Percentiles rank a stretch among this genome's conserved stretches.
Evolutionary conservation across 2,888 invertebrate species (phyloP).

Genomic region (Lutraria lutraria): DNA sequence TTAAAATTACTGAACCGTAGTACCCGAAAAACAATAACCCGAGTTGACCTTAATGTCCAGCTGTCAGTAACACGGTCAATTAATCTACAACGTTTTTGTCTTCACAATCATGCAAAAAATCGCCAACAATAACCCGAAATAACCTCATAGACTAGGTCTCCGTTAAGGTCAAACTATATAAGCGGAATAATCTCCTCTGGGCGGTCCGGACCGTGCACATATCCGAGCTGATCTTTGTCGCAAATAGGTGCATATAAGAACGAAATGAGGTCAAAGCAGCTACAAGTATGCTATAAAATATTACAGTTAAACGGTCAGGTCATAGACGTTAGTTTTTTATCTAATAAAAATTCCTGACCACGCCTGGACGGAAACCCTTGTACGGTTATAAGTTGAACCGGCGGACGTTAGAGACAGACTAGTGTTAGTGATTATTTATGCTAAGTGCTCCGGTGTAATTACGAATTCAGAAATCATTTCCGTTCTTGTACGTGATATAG

Average conservation of each 20-base stretch:
- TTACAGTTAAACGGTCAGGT: slow-evolving; percentile 21
- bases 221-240: slow-evolving; percentile 9
- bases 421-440: background rate
- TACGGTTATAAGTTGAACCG: slow-evolving; percentile 38
- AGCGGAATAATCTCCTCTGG: slow-evolving; percentile 34
- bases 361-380: slow-evolving; percentile 17
- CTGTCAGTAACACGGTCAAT: background rate
- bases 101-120: slow-evolving; percentile 34
- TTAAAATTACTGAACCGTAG: background rate
- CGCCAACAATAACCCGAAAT: slow-evolving; percentile 37
- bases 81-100: background rate
- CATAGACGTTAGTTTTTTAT: slow-evolving; percentile 36
- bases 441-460: background rate
- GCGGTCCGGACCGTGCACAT: background rate
- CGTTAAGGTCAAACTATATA: slow-evolving; percentile 28
- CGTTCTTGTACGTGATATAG: background rate
- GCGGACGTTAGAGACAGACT: background rate
- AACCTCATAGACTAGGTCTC: slow-evolving; percentile 15
- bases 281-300: slow-evolving; percentile 39
- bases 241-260: slow-evolving; percentile 10
- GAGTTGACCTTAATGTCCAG: slow-evolving; percentile 11
- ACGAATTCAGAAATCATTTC: background rate
- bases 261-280: slow-evolving; percentile 29
- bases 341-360: slow-evolving; percentile 51
- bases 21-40: slow-evolving; percentile 16